Evolutionary conservation across 2,113 vertebrate species (phyloP).

Genomic region (Epinephelus moara): DNA sequence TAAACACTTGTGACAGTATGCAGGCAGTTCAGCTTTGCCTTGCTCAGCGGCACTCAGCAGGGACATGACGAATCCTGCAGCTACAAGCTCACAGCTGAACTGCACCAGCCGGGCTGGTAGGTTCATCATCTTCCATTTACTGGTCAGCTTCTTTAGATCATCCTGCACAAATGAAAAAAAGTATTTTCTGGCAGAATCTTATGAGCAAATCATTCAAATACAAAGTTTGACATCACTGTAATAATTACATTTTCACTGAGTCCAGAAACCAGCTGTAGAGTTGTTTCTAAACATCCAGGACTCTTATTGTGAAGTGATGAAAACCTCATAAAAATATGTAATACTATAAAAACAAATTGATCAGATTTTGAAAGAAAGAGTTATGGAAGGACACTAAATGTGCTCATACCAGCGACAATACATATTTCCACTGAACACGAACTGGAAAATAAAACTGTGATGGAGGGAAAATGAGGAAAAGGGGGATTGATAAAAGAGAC

Average conservation of each 20-base stretch:
- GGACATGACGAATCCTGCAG: too few relatives aligned
- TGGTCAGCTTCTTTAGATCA: too few relatives aligned
- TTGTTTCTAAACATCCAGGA: constrained; percentile 11
- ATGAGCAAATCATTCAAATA: not conserved
- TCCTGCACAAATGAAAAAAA: too few relatives aligned
- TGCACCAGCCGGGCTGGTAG: too few relatives aligned
- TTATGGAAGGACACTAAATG: constrained; percentile 26
- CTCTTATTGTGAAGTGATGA: not conserved
- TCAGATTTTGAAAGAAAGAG: constrained; percentile 14
- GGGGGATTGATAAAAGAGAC: constrained; percentile 58
- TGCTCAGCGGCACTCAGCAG: too few relatives aligned
- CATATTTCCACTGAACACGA: constrained; percentile 51
- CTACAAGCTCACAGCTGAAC: too few relatives aligned
- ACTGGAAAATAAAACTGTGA: constrained; percentile 61
- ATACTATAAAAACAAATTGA: constrained; percentile 32
- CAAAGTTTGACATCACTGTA: not conserved
- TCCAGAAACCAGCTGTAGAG: not conserved
- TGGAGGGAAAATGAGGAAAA: constrained; percentile 35
- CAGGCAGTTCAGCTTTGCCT: too few relatives aligned
- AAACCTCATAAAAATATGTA: not conserved
- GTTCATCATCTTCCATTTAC: too few relatives aligned
- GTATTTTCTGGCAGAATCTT: not conserved
- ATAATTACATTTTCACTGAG: constrained; percentile 11
- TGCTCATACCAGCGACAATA: constrained; percentile 19
- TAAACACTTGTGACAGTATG: too few relatives aligned